Evolutionary conservation across 2,888 invertebrate genomes (phyloP), one percentile per base, ranked within the genome.

Genomic region (Hypolimnas misippus): DNA sequence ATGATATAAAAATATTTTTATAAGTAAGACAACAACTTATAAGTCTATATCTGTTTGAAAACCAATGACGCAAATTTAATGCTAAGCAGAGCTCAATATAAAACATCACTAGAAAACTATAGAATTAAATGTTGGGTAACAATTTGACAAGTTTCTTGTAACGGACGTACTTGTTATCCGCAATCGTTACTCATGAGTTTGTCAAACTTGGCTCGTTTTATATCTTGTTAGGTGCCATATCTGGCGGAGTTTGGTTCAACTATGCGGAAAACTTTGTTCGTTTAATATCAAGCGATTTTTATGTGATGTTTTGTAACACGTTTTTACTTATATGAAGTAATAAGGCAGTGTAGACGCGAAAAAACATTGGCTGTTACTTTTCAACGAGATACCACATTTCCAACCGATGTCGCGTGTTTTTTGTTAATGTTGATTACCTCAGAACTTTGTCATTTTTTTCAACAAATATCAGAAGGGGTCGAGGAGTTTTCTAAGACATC

Each of bases 161-260:
- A 49, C 14, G 38, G 29, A 49, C 46, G 10, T 54, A 60, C 46
- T 60, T 46, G 16, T 19, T 21, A 6, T 14, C 52, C 21, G 16
- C 53, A 38, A n/a, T 53, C 59, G 53, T 59, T 53, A 59, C 17
- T 42, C 16, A 16, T 14, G 25, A 59, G 53, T 59, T 54, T 59
- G 59, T 59, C 59, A 44, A 53, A 59, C 52, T 59, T 59, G 21
- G n/a, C 44, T 29, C 59, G 44, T 59, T 59, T 59, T 59, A 35
- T 53, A 59, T 59, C 59, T 53, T 46, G 53, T 59, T 59, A 53
- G 44, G 42, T 38, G 44, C 14, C 51, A 38, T 33, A 38, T 59
- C 17, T 42, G 4, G 16, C 35, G 16, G 31, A n/a, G 53, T 21
- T 33, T 44, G 33, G 16, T 44, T 21, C 53, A 25, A 53, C 21